These are phyloP conservation scores for Bombus confusus DNA, from an alignment of 1,140 invertebrate species.

Conservation along the genomic window DNA sequence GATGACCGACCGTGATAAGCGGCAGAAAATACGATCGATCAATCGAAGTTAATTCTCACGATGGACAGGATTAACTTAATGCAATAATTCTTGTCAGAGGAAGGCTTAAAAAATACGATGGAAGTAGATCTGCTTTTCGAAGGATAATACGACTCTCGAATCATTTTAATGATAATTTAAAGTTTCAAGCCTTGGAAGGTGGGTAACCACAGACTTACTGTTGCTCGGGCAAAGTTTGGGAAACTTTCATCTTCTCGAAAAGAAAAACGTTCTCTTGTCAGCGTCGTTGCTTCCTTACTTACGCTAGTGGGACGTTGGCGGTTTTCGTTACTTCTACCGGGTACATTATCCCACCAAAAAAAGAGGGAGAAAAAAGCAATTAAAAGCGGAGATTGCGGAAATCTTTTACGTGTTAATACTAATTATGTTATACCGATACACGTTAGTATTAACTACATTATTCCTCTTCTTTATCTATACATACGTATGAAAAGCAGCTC, in stretches of 20 bases:
- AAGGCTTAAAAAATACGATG: no score
- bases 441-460: constrained; percentile 12
- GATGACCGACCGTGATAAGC: background rate
- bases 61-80: background rate
- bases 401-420: constrained; percentile 2
- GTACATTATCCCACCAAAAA: constrained; percentile 19
- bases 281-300: background rate
- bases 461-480: no score
- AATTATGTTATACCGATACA: no score
- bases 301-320: background rate
- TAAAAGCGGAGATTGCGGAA: background rate
- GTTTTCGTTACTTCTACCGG: background rate
- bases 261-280: constrained; percentile 14
- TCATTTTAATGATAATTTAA: constrained; percentile 21
- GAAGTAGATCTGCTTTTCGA: background rate
- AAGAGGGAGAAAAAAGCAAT: background rate
- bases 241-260: constrained; percentile 27
- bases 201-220: background rate
- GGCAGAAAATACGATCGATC: background rate
- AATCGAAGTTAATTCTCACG: background rate
- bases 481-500: background rate
- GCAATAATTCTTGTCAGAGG: background rate
- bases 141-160: background rate
- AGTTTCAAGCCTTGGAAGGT: background rate
- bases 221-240: background rate